Base-by-base conservation (phyloP, 2,113 vertebrate species). In the Notarius lentiginosus region DNA sequence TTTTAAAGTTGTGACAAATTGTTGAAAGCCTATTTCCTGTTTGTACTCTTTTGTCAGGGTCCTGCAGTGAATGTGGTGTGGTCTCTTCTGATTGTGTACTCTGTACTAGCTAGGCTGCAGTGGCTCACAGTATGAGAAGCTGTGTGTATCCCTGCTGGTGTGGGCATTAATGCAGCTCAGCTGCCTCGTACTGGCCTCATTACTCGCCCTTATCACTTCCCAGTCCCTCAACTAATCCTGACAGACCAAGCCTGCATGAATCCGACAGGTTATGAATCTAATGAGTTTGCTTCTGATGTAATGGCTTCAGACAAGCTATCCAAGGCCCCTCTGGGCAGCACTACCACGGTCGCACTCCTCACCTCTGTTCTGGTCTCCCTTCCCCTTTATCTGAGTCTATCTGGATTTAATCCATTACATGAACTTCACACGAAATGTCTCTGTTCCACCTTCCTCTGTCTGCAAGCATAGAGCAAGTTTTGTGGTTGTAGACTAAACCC, bases 221-320 rank as follows among this genome's bases (percentile, higher is more conserved):
- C 91, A 93, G 92, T 89, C 91, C 80, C 91, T 93, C 88, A 90
- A 95, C 92, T 91, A 89, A 90, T 91, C 70, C 91, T 95, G 95
- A 95, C 95, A 95, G 93, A 89, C 85, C 89, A 92, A 94, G 90
- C 92, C 91, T 80, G 91, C 91, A 91, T 89, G 90, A 91, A 92
- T 94, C 94, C 92, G 90, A 93, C 91, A 93, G 94, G 94, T 94
- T 95, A 95, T 95, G 94, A 93, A 95, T 93, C 95, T 95, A 96
- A 95, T 96, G 95, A 96, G 93, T 90, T 90, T 55, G 87, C 88
- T 91, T 92, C 89, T 95, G 95, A 95, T 89, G 91, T 88, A 90
- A 95, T 95, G 92, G 87, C 91, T 94, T 95, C 88, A 92, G 95
- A 95, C 94, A 95, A 91, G 93, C 90, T 89, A 92, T 93, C 94